phyloP scores from a whole-genome alignment of 2,113 vertebrate genomes.

The Naja naja region DNA sequence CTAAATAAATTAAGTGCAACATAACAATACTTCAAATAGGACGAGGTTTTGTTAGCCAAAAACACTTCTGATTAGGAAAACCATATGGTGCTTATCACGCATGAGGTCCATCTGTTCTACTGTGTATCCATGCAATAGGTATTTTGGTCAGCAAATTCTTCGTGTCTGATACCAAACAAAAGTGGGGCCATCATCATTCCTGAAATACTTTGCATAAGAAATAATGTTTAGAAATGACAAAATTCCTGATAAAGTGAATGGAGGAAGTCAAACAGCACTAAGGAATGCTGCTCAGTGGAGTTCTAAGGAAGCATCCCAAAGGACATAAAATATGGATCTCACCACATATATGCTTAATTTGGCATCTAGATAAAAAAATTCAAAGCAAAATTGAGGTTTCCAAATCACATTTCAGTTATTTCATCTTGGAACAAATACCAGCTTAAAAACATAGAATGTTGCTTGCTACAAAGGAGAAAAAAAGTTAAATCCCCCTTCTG shows the following conservation, averaged over 20 bases:
- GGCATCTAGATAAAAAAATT: background rate
- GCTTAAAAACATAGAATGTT: background rate
- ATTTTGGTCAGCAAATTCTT: background rate
- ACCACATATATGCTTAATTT: background rate
- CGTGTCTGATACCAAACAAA: background rate
- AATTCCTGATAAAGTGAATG: background rate
- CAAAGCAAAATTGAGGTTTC: background rate
- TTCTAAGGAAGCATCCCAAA: background rate
- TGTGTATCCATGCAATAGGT: background rate
- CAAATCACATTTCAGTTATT: background rate
- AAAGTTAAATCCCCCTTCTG: background rate
- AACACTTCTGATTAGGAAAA: background rate
- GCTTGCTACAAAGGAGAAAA: background rate
- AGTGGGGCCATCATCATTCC: background rate
- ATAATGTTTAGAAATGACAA: background rate
- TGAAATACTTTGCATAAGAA: background rate
- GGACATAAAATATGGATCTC: background rate
- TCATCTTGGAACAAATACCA: background rate
- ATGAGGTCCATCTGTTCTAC: background rate
- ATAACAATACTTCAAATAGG: background rate
- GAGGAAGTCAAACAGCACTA: background rate
- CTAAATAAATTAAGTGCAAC: constrained; percentile 44
- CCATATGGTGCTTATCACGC: background rate
- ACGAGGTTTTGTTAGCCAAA: background rate
- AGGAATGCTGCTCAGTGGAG: no score